Evolutionary conservation across 2,797 vertebrate species (phyloP).

Genomic region (Thamnophis elegans): DNA sequence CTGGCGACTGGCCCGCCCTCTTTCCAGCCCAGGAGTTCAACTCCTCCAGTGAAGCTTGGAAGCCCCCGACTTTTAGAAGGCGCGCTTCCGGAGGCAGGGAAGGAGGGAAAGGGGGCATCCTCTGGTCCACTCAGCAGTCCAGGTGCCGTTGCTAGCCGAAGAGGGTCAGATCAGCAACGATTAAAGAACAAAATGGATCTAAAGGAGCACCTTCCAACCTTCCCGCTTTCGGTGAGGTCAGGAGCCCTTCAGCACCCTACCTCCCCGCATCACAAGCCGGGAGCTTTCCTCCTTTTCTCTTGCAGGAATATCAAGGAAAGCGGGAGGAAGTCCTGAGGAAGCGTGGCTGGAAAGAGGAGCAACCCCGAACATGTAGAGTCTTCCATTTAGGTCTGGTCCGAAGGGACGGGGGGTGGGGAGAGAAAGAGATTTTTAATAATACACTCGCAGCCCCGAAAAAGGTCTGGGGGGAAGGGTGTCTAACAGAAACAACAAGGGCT

Average conservation of each 20-base stretch:
- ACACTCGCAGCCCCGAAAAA: neutral
- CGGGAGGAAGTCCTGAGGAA: neutral
- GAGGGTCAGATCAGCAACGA: conserved; percentile 61
- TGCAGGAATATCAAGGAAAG: neutral
- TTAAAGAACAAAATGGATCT: conserved; percentile 48
- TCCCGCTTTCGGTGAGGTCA: neutral
- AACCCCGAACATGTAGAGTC: neutral
- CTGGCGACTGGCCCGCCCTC: neutral
- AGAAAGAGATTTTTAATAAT: neutral
- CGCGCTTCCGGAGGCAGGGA: conserved; percentile 48
- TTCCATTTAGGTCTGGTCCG: neutral
- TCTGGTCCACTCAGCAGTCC: conserved; percentile 39
- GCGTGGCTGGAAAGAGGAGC: neutral
- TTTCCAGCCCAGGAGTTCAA: neutral
- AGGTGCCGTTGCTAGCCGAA: neutral
- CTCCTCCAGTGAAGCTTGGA: neutral
- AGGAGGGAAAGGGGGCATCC: conserved; percentile 10
- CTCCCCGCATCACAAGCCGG: rapidly evolving
- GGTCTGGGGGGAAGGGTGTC: neutral
- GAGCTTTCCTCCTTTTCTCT: neutral
- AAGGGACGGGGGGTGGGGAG: neutral
- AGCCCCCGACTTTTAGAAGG: conserved; percentile 38
- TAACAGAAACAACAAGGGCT: conserved; percentile 41
- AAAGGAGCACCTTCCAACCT: conserved; percentile 58
- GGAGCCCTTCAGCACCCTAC: neutral